phyloP scores from a whole-genome alignment of 64 coral and sea anemone species.

The Pocillopora verrucosa region DNA sequence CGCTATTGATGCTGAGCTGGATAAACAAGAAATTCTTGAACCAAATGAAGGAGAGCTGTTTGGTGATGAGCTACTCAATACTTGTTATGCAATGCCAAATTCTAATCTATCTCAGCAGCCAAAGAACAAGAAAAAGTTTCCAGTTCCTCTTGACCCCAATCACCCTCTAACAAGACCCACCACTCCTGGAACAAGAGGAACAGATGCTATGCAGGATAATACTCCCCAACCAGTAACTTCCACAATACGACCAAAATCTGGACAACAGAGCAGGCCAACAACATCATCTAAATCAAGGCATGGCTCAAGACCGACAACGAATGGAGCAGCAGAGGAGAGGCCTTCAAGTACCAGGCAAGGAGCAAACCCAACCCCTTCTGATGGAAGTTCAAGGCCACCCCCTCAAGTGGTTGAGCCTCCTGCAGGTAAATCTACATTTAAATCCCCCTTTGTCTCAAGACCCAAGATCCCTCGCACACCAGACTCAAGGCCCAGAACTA shows the following conservation, averaged over 20 bases:
- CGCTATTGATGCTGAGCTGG: slow-evolving; percentile 89
- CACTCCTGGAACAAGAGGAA: slow-evolving; percentile 58
- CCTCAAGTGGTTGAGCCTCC: not conserved
- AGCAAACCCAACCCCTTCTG: not conserved
- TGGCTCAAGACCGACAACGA: not conserved
- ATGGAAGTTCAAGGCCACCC: not conserved
- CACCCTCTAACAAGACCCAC: slow-evolving; percentile 87
- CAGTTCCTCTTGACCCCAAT: slow-evolving; percentile 46
- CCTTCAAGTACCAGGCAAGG: not conserved
- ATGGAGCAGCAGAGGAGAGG: not conserved
- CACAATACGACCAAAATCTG: not conserved
- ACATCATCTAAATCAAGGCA: slow-evolving; percentile 37
- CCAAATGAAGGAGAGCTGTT: slow-evolving; percentile 56
- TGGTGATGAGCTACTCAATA: slow-evolving; percentile 78
- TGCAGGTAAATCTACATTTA: not conserved
- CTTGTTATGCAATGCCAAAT: slow-evolving; percentile 69
- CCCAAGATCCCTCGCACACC: slow-evolving; percentile 49
- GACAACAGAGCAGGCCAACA: slow-evolving; percentile 12
- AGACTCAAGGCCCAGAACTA: slow-evolving; percentile 16
- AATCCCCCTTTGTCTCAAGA: slow-evolving; percentile 47
- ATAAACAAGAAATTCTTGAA: slow-evolving; percentile 86
- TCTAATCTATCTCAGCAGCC: not conserved
- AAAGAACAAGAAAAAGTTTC: slow-evolving; percentile 65
- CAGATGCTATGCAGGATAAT: slow-evolving; percentile 42
- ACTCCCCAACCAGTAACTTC: not conserved